Conservation (phyloP, 2,797 vertebrate species). For the Malurus leucopterus region DNA sequence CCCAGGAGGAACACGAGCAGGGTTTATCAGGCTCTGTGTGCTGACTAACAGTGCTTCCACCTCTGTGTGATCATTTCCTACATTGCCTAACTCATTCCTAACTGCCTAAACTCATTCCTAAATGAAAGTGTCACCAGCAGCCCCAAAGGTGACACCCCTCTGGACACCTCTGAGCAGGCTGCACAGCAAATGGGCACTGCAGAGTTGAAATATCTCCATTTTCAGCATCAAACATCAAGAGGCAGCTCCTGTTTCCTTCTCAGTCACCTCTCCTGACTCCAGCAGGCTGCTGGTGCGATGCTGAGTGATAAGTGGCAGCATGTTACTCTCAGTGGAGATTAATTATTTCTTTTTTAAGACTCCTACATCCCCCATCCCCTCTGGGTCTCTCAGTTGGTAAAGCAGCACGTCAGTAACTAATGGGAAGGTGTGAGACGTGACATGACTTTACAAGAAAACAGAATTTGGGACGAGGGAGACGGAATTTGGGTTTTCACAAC, state of each 20-base stretch:
- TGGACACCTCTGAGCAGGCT: not conserved
- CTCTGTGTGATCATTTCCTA: not conserved
- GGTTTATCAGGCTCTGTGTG: not conserved
- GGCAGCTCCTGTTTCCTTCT: conserved; percentile 30
- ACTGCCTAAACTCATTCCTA: too few relatives aligned
- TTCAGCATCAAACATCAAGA: conserved; percentile 14
- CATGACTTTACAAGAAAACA: not conserved
- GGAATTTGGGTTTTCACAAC: not conserved
- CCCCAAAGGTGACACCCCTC: not conserved
- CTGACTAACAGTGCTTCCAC: not conserved
- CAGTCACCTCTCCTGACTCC: conserved; percentile 40
- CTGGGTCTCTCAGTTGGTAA: conserved; percentile 12
- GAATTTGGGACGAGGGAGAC: not conserved
- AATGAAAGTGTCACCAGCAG: not conserved
- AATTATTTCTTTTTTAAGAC: conserved; percentile 24
- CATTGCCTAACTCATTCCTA: not conserved
- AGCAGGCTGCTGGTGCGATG: not conserved
- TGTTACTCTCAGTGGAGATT: conserved; percentile 11
- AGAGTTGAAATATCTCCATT: conserved; percentile 6
- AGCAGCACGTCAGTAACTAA: conserved; percentile 13
- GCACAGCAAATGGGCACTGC: not conserved
- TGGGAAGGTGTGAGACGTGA: not conserved
- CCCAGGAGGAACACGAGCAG: not conserved
- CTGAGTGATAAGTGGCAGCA: conserved; percentile 44
- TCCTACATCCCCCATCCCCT: not conserved